Evolutionary conservation across 2,888 invertebrate species (phyloP).

Genomic region (Punctoribates punctum): DNA sequence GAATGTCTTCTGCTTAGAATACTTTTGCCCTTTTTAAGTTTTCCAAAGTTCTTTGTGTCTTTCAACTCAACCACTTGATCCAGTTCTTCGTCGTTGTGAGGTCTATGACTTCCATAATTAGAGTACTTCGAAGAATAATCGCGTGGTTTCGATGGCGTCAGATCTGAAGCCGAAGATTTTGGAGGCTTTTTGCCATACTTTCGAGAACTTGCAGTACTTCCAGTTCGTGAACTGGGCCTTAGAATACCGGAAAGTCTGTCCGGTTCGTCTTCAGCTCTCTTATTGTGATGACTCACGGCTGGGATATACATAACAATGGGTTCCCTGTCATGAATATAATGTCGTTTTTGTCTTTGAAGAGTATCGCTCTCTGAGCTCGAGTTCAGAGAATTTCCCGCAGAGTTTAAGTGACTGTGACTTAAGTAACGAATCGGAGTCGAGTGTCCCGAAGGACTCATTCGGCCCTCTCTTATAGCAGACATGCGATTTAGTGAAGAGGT

Average conservation of each 20-base stretch:
- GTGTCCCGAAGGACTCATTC: neutral
- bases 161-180: slow-evolving; percentile 40
- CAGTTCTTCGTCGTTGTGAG: slow-evolving; percentile 41
- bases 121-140: slow-evolving; percentile 32
- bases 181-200: slow-evolving; percentile 35
- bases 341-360: slow-evolving; percentile 39
- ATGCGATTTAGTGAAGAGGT: slow-evolving; percentile 42
- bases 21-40: slow-evolving; percentile 30
- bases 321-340: slow-evolving; percentile 41
- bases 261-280: slow-evolving; percentile 43
- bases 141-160: slow-evolving; percentile 27
- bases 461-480: slow-evolving; percentile 41
- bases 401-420: slow-evolving; percentile 41
- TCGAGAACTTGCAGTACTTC: slow-evolving; percentile 20
- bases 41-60: slow-evolving; percentile 38
- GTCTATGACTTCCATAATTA: slow-evolving; percentile 37
- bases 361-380: slow-evolving; percentile 47
- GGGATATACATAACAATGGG: slow-evolving; percentile 49
- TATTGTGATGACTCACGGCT: slow-evolving; percentile 46
- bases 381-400: slow-evolving; percentile 44
- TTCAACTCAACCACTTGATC: slow-evolving; percentile 46
- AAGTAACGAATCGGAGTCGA: slow-evolving; percentile 31
- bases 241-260: slow-evolving; percentile 45
- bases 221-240: slow-evolving; percentile 39
- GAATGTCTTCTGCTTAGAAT: slow-evolving; percentile 48